Conservation (phyloP, 2,113 vertebrate genomes). For the Labeo catla region DNA sequence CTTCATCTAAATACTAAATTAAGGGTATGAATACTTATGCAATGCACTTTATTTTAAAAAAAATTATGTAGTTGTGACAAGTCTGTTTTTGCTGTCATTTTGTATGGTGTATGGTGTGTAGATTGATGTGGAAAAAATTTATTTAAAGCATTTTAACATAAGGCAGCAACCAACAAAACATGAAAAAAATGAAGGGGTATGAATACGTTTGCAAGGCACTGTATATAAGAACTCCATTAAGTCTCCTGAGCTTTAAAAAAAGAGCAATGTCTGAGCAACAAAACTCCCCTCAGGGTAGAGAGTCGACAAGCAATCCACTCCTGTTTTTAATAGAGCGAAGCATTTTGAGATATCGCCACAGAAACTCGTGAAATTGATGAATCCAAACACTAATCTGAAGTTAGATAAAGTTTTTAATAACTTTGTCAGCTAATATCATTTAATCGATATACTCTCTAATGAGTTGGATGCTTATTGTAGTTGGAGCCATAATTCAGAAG, state of each 20-base stretch:
- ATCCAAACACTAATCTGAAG: conserved; percentile 5
- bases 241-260: background rate
- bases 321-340: background rate
- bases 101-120: no score
- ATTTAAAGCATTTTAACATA: no score
- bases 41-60: no score
- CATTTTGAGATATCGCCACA: background rate
- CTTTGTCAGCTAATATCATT: conserved; percentile 30
- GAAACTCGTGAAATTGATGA: background rate
- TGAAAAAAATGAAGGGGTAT: no score
- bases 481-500: background rate
- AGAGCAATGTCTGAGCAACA: background rate
- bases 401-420: conserved; percentile 30
- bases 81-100: no score
- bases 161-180: no score
- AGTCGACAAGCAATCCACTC: background rate
- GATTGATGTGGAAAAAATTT: no score
- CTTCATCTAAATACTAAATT: no score
- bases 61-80: no score
- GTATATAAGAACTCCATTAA: background rate
- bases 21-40: no score
- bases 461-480: background rate
- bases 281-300: background rate
- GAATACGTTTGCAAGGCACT: no score
- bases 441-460: conserved; percentile 9